A percentile compares a stretch with the other conserved stretches of the same genome.
phyloP scores from a whole-genome alignment of 2,113 vertebrate species.

The Leiothrix lutea region DNA sequence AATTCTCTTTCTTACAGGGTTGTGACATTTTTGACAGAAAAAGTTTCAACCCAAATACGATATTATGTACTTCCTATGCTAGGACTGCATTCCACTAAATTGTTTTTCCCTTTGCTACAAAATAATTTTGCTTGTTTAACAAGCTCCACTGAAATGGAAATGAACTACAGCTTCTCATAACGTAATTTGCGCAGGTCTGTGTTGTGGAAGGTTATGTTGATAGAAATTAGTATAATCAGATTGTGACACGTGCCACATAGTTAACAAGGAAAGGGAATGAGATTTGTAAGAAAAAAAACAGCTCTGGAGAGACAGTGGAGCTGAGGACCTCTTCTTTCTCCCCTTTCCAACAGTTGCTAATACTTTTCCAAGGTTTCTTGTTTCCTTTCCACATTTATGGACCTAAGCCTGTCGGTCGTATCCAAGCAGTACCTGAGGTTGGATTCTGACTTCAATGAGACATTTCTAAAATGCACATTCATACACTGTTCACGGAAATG shows the following conservation, averaged over 20 bases:
- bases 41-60: constrained; percentile 77
- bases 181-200: constrained; percentile 25
- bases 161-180: constrained; percentile 41
- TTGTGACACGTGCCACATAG: neutral
- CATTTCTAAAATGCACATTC: neutral
- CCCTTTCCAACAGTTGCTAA: neutral
- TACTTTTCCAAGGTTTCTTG: neutral
- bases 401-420: neutral
- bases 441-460: neutral
- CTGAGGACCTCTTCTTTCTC: neutral
- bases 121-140: constrained; percentile 65
- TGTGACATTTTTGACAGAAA: constrained; percentile 76
- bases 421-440: neutral
- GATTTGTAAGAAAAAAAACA: neutral
- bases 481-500: accelerated
- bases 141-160: constrained; percentile 66
- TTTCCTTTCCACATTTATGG: neutral
- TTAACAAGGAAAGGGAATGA: neutral
- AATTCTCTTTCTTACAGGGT: constrained; percentile 76
- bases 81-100: constrained; percentile 51
- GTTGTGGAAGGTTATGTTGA: constrained; percentile 14
- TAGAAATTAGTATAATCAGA: constrained; percentile 45
- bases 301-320: neutral
- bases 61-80: constrained; percentile 63
- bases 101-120: constrained; percentile 70